A percentile compares a stretch with the other conserved stretches of the same genome.
Conservation (phyloP, 2,113 vertebrate genomes). For the Cryptomyrus ogoouensis region DNA sequence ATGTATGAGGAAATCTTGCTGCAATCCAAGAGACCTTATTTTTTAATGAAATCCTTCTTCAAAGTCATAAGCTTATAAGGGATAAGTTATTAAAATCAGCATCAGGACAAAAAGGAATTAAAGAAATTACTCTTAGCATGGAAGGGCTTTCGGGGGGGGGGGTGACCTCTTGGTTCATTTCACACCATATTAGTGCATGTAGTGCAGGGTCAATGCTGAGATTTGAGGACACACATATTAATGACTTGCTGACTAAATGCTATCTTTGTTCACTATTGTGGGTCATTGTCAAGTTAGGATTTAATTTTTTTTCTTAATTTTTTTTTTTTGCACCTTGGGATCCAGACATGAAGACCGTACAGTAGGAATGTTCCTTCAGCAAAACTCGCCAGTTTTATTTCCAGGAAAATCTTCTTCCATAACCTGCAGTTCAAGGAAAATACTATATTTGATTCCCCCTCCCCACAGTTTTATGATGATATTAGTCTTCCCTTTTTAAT, state of each 20-base stretch:
- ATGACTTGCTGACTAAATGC: conserved; percentile 36
- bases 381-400: conserved; percentile 35
- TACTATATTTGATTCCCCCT: conserved; percentile 59
- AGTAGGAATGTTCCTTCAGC: conserved; percentile 37
- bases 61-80: conserved; percentile 45
- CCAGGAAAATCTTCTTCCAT: conserved; percentile 42
- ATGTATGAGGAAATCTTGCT: conserved; percentile 17
- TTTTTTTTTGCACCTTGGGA: not conserved
- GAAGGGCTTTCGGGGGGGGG: conserved; percentile 24
- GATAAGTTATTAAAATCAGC: conserved; percentile 35
- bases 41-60: conserved; percentile 42
- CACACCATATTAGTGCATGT: conserved; percentile 44
- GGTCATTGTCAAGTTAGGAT: conserved; percentile 41
- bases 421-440: conserved; percentile 62
- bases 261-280: conserved; percentile 34
- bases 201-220: conserved; percentile 30
- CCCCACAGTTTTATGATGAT: conserved; percentile 42
- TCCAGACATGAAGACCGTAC: not conserved
- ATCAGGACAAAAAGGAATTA: conserved; percentile 31
- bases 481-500: conserved; percentile 57
- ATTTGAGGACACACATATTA: conserved; percentile 37
- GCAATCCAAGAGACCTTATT: conserved; percentile 34
- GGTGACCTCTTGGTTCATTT: conserved; percentile 45
- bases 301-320: conserved; percentile 6
- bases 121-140: conserved; percentile 31